phyloP scores from a whole-genome alignment of 2,888 invertebrate species.

The Pyrrhosoma nymphula region DNA sequence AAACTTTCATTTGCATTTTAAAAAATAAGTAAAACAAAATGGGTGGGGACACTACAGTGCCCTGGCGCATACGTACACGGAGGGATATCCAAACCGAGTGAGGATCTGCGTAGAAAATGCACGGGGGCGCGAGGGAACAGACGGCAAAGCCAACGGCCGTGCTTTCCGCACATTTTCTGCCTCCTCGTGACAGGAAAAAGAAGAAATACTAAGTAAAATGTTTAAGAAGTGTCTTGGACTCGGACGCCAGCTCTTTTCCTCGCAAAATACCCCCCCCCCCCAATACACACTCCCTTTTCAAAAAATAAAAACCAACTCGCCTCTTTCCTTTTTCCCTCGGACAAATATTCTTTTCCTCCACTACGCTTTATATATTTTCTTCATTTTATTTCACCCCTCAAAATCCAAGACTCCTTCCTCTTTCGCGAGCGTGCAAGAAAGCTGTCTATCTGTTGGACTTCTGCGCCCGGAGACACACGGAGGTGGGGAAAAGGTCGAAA shows the following conservation, averaged over 20 bases:
- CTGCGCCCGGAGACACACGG: background rate
- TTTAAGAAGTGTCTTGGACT: background rate
- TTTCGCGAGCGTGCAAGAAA: background rate
- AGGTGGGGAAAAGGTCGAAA: background rate
- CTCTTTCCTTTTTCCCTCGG: background rate
- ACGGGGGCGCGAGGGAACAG: background rate
- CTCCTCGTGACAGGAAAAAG: background rate
- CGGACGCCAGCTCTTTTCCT: background rate
- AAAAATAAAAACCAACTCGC: background rate
- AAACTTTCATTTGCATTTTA: background rate
- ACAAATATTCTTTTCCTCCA: background rate
- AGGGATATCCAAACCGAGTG: background rate
- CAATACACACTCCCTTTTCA: background rate
- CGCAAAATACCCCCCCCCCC: background rate
- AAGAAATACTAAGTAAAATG: background rate
- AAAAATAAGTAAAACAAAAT: background rate
- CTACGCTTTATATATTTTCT: background rate
- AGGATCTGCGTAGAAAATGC: background rate
- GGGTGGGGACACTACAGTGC: background rate
- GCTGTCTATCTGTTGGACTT: background rate
- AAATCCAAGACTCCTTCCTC: background rate
- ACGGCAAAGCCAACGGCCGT: background rate
- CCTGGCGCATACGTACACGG: background rate
- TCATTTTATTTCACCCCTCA: background rate
- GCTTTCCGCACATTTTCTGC: background rate